Evolutionary conservation across 2,888 invertebrate species (phyloP).

Genomic region (Emmelina monodactyla): DNA sequence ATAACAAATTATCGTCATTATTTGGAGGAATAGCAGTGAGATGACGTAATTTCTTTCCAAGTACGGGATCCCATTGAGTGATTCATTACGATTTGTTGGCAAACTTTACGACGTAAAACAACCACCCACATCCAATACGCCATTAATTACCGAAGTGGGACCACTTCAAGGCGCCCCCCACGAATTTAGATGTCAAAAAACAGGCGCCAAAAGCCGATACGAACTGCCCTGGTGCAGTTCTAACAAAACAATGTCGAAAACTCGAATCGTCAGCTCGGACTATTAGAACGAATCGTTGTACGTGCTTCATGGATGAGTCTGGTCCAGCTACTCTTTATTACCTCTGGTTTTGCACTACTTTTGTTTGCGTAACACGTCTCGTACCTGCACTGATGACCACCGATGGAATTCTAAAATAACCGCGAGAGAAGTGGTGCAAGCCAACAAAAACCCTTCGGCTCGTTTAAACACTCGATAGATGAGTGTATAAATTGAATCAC

Average conservation of each 20-base stretch:
- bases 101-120: conserved; percentile 52
- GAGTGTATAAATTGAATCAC: conserved; percentile 19
- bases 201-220: too few relatives aligned
- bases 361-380: conserved; percentile 44
- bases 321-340: conserved; percentile 39
- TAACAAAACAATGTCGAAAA: conserved; percentile 51
- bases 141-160: conserved; percentile 49
- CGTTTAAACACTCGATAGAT: conserved; percentile 19
- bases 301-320: conserved; percentile 26
- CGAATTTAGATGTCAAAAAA: too few relatives aligned
- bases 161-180: conserved; percentile 54
- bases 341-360: conserved; percentile 43
- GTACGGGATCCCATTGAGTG: conserved; percentile 51
- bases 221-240: conserved; percentile 28
- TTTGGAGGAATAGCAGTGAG: conserved; percentile 13
- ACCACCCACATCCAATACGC: conserved; percentile 41
- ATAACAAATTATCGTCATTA: too few relatives aligned
- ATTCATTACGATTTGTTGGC: conserved; percentile 57
- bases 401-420: conserved; percentile 30
- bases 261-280: conserved; percentile 41
- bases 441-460: conserved; percentile 20
- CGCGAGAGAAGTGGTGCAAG: conserved; percentile 22
- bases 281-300: conserved; percentile 56
- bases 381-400: conserved; percentile 22
- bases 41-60: conserved; percentile 47